Evolutionary conservation across 2,888 invertebrate genomes (phyloP).

Genomic region (Eueremaeus valkanovi): DNA sequence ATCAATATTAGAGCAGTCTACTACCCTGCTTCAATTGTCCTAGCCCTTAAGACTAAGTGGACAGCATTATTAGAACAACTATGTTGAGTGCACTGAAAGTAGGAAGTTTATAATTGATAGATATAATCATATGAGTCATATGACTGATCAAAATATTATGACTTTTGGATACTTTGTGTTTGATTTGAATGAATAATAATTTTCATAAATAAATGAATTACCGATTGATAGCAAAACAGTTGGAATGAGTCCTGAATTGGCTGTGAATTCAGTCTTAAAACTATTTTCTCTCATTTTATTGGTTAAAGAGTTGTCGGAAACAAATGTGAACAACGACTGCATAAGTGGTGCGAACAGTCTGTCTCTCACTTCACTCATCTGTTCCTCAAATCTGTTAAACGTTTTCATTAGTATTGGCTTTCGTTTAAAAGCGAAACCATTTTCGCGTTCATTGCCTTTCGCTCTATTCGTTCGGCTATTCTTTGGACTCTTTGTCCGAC

Average conservation of each 20-base stretch:
- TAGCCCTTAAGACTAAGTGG: too few relatives aligned
- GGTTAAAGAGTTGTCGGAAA: neutral
- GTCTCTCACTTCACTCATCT: neutral
- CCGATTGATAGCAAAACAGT: conserved; percentile 18
- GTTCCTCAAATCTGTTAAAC: neutral
- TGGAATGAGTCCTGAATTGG: conserved; percentile 10
- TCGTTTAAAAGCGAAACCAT: neutral
- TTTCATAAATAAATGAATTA: neutral
- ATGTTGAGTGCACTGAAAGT: too few relatives aligned
- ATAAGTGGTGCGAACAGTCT: conserved; percentile 7
- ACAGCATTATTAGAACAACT: too few relatives aligned
- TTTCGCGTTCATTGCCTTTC: neutral
- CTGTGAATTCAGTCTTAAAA: neutral
- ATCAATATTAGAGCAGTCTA: too few relatives aligned
- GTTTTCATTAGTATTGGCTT: neutral
- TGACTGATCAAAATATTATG: too few relatives aligned
- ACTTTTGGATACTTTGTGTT: too few relatives aligned
- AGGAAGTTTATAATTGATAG: too few relatives aligned
- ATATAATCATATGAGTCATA: too few relatives aligned
- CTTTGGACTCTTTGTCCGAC: neutral
- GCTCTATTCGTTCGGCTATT: neutral
- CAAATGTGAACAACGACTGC: conserved; percentile 17
- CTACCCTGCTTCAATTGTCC: too few relatives aligned
- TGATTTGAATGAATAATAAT: neutral
- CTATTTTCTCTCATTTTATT: conserved; percentile 3